Conservation (phyloP, 2,797 vertebrate genomes). For the Brachyalestes nurse region DNA sequence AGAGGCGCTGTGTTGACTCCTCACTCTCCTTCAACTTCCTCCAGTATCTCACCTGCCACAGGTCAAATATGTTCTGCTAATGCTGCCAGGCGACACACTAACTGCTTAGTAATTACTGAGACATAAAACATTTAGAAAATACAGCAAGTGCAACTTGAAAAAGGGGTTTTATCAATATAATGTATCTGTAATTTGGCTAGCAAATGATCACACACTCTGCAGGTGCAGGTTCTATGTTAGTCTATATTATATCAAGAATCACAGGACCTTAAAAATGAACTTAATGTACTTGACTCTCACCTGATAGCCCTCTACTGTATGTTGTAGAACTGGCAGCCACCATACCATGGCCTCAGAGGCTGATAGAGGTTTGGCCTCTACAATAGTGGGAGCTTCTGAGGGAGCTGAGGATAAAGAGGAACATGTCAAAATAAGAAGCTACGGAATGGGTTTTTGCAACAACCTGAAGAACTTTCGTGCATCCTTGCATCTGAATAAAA, state of each 20-base stretch:
- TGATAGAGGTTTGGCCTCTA: constrained; percentile 81
- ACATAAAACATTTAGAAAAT: background rate
- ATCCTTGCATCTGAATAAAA: background rate
- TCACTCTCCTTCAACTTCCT: constrained; percentile 84
- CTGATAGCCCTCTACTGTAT: constrained; percentile 89
- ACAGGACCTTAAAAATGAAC: background rate
- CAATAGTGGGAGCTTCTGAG: constrained; percentile 79
- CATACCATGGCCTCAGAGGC: constrained; percentile 87
- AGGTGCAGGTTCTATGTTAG: background rate
- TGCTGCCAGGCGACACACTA: background rate
- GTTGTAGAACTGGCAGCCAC: constrained; percentile 83
- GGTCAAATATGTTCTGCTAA: background rate
- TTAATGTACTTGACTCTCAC: constrained; percentile 69
- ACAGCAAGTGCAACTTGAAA: background rate
- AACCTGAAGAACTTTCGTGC: background rate
- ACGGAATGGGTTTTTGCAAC: background rate
- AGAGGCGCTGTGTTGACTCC: constrained; percentile 78
- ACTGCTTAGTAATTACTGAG: background rate
- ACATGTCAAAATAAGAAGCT: constrained; percentile 8
- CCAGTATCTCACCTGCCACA: constrained; percentile 90
- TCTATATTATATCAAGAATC: background rate
- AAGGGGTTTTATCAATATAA: background rate
- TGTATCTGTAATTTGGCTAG: background rate
- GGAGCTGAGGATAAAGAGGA: constrained; percentile 79
- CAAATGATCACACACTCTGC: background rate